Percentiles rank a stretch among this genome's conserved stretches.
Evolutionary conservation across 2,797 vertebrate species (phyloP).

Genomic region (Arctocebus calabarensis): DNA sequence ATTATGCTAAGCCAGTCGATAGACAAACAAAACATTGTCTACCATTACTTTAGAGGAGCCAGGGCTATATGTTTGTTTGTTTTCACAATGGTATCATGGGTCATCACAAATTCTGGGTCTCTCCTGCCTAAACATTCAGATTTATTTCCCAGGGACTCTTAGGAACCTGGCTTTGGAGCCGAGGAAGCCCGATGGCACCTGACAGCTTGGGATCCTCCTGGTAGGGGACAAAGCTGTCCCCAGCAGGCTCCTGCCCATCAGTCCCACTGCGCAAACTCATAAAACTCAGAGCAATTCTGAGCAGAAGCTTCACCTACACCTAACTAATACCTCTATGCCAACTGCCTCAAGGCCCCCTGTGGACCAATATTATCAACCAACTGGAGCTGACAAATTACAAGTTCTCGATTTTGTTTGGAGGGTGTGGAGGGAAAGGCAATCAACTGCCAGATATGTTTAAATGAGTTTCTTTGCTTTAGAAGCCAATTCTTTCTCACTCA

Average conservation of each 20-base stretch:
- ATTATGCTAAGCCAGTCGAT: constrained; percentile 85
- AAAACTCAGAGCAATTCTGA: background rate
- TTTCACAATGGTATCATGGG: constrained; percentile 84
- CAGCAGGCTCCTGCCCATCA: background rate
- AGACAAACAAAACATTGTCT: constrained; percentile 82
- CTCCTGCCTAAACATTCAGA: constrained; percentile 80
- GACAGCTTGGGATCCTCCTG: background rate
- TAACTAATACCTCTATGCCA: background rate
- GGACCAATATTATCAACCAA: background rate
- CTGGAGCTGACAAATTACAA: background rate
- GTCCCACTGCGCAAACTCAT: background rate
- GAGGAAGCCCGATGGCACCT: background rate
- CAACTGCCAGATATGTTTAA: background rate
- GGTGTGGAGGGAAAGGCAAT: background rate
- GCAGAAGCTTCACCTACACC: background rate
- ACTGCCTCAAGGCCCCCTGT: background rate
- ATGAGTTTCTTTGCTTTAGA: constrained; percentile 27
- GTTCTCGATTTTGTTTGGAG: background rate
- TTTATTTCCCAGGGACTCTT: constrained; percentile 68
- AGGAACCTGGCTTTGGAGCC: constrained; percentile 53
- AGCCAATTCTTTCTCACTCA: background rate
- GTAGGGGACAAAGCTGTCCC: background rate
- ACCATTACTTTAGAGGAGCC: constrained; percentile 37
- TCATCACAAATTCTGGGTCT: constrained; percentile 67
- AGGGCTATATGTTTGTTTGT: constrained; percentile 85